Evolutionary conservation across 2,797 vertebrate genomes (phyloP).

Genomic region (Ceryle rudis): DNA sequence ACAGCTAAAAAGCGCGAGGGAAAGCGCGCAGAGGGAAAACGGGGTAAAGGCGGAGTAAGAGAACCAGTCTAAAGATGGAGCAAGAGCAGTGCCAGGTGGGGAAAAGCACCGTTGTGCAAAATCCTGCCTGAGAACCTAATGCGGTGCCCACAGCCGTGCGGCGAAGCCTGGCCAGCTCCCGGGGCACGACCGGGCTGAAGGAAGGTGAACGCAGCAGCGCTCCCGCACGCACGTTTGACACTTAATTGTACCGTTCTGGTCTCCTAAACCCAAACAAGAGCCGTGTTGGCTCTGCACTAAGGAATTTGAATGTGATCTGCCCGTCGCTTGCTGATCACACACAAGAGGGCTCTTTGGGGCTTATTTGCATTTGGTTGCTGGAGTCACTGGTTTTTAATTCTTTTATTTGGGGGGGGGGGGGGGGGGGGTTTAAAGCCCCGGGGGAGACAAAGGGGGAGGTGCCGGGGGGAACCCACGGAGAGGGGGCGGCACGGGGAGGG

Average conservation of each 20-base stretch:
- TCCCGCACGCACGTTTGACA: rapidly evolving
- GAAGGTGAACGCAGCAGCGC: neutral
- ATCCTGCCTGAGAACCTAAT: neutral
- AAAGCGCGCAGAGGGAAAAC: neutral
- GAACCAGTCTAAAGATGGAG: neutral
- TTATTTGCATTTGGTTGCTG: conserved; percentile 42
- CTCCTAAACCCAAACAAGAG: conserved; percentile 50
- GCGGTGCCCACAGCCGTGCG: rapidly evolving
- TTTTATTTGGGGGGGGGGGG: rapidly evolving
- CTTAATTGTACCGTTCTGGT: neutral
- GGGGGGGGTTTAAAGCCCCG: neutral
- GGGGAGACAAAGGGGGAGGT: conserved; percentile 48
- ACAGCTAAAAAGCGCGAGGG: neutral
- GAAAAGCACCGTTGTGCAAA: neutral
- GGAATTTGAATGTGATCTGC: neutral
- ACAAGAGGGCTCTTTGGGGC: neutral
- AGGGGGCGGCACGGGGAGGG: neutral
- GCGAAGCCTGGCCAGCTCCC: neutral
- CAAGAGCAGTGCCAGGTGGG: neutral
- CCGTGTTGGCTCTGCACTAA: neutral
- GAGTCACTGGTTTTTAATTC: neutral
- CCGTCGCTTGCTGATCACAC: neutral
- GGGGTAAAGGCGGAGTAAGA: neutral
- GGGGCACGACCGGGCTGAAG: neutral
- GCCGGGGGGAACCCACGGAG: neutral